phyloP scores from a whole-genome alignment of 2,797 vertebrate species.

The Poeciliopsis turneri region DNA sequence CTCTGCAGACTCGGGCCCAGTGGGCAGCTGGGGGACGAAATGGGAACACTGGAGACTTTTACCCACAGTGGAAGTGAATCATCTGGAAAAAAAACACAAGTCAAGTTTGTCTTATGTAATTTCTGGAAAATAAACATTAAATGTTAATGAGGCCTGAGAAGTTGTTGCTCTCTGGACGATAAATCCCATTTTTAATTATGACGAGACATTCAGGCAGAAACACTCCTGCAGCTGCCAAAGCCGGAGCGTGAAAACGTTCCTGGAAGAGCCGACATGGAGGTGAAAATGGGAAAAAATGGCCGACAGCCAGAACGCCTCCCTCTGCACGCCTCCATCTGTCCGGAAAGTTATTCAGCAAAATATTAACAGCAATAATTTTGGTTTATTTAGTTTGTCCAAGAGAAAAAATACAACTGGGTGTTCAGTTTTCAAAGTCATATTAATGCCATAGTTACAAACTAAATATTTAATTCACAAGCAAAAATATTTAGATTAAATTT shows the following conservation, averaged over 20 bases:
- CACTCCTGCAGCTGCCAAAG: slow-evolving; percentile 28
- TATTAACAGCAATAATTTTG: neutral
- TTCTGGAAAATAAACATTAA: slow-evolving; percentile 48
- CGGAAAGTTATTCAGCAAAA: neutral
- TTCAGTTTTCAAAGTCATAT: neutral
- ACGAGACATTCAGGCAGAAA: slow-evolving; percentile 53
- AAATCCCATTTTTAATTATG: slow-evolving; percentile 72
- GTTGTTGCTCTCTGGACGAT: slow-evolving; percentile 54
- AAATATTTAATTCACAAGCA: neutral
- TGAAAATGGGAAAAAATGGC: slow-evolving; percentile 31
- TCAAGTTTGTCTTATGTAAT: slow-evolving; percentile 51
- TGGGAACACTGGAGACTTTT: slow-evolving; percentile 34
- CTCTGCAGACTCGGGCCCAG: slow-evolving; percentile 36
- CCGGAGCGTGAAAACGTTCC: slow-evolving; percentile 35
- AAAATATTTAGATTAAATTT: neutral
- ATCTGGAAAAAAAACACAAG: neutral
- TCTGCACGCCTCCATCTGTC: neutral
- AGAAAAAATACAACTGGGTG: neutral
- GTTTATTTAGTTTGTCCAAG: neutral
- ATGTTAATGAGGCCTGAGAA: slow-evolving; percentile 57
- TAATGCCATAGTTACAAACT: neutral
- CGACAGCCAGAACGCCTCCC: neutral
- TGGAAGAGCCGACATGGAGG: slow-evolving; percentile 33
- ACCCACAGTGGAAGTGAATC: slow-evolving; percentile 1
- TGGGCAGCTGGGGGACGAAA: slow-evolving; percentile 53